Base-by-base conservation (phyloP, 92 coral and sea anemone genomes). In the Porites lobata region DNA sequence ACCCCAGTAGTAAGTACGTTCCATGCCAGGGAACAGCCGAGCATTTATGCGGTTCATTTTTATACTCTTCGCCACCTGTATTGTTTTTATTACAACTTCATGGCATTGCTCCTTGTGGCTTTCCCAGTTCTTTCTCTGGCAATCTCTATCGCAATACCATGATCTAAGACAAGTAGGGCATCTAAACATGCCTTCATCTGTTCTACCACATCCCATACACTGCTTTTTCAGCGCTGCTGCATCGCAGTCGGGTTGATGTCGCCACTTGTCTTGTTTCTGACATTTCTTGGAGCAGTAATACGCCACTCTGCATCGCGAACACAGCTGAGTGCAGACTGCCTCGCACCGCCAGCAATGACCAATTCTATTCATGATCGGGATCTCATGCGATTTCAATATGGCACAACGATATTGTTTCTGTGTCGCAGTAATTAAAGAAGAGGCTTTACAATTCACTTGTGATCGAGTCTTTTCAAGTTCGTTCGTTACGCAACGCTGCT, bases 1-100 rank as follows among this genome's bases (percentile, higher is more conserved):
- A 15, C 98, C 98, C 96, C 94, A 95, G 88, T 93, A 95, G 72
- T 95, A 95, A 18, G 72, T 50, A 1, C 17, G 21, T 0, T 1
- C 0, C 54, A 71, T 14, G 15, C 76, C 76, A 38, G 76, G 21
- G 20, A 38, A 22, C n/a, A 10, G n/a, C 57, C 10, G 54, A 1
- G 76, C 0, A 15, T 6, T 0, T 13, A 19, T 15, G 19, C 21
- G 76, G 43, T 38, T 9, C 85, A n/a, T 7, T 76, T 71, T 87
- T 68, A 87, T 50, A 53, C n/a, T 72, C 7, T 57, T 73, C 21
- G 59, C 77, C 53, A 76, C 69, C 62, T 79, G 66, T n/a, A 69
- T 78, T 22, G 61, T 76, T 71, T 79, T 68, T 69, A 68, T 59
- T 3, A 81, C 63, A 54, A 79, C 88, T 21, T 86, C 81, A 12